These are phyloP conservation scores for Chamaea fasciata DNA, from an alignment of 2,113 vertebrate genomes.

Conservation along the genomic window DNA sequence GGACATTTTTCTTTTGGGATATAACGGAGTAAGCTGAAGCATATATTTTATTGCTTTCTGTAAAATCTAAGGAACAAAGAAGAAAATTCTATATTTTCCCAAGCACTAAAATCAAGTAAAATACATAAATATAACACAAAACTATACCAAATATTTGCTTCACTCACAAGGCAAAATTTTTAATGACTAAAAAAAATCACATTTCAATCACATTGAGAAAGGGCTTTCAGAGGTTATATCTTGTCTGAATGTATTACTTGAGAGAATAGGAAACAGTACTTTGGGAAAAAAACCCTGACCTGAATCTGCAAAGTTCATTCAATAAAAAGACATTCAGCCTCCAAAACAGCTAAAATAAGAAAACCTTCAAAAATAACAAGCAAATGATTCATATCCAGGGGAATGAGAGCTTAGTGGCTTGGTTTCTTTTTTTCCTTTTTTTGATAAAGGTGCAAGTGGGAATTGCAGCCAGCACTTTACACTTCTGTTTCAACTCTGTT, in stretches of 20 bases:
- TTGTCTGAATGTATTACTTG: not conserved
- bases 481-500: not conserved
- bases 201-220: not conserved
- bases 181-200: not conserved
- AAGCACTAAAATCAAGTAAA: not conserved
- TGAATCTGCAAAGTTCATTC: not conserved
- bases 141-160: not conserved
- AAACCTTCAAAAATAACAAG: not conserved
- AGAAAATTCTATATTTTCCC: not conserved
- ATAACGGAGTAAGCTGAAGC: not conserved
- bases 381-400: not conserved
- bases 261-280: not conserved
- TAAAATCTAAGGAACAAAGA: not conserved
- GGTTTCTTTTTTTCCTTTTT: rapidly evolving
- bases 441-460: not conserved
- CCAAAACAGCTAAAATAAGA: not conserved
- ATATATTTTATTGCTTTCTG: not conserved
- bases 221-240: not conserved
- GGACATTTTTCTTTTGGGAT: not conserved
- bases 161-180: not conserved
- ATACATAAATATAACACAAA: not conserved
- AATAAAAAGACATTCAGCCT: not conserved
- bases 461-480: not conserved
- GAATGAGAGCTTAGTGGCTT: not conserved
- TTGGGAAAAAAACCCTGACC: rapidly evolving